phyloP scores from a whole-genome alignment of 2,797 vertebrate species.

The Acanthornis magna region DNA sequence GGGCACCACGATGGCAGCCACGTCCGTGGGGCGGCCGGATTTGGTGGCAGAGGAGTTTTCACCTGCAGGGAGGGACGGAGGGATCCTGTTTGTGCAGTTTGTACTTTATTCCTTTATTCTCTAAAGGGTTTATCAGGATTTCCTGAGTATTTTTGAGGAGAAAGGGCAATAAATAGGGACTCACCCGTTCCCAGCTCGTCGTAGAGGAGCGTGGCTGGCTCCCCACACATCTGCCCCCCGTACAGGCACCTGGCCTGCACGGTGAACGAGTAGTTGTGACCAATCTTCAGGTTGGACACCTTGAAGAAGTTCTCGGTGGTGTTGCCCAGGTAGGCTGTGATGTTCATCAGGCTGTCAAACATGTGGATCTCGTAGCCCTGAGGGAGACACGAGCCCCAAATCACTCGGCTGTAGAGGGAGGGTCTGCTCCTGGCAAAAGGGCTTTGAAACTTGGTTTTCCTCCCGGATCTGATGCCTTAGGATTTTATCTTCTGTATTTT shows the following conservation, averaged over 20 bases:
- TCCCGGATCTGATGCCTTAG: neutral
- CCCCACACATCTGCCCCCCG: conserved; percentile 89
- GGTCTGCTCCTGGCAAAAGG: neutral
- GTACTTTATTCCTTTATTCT: too few relatives aligned
- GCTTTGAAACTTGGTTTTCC: neutral
- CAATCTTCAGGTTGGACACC: conserved; percentile 85
- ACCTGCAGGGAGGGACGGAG: conserved; percentile 62
- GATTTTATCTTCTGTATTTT: too few relatives aligned
- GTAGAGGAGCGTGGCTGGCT: conserved; percentile 86
- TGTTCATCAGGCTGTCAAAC: conserved; percentile 87
- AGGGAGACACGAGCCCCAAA: neutral
- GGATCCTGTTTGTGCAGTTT: too few relatives aligned
- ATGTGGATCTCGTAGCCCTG: conserved; percentile 94
- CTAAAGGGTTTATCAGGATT: neutral
- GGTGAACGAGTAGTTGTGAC: conserved; percentile 93
- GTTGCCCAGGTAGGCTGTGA: conserved; percentile 86
- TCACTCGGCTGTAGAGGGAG: neutral
- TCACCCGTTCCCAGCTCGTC: conserved; percentile 82
- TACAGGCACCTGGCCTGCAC: conserved; percentile 92
- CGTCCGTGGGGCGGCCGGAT: conserved; percentile 72
- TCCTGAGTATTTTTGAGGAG: neutral
- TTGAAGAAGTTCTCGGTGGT: conserved; percentile 94
- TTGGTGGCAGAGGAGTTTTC: conserved; percentile 48
- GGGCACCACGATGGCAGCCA: conserved; percentile 90
- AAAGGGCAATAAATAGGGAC: neutral